These are phyloP conservation scores for Hirundichthys speculiger DNA, from an alignment of 2,113 vertebrate genomes.

Conservation along the genomic window DNA sequence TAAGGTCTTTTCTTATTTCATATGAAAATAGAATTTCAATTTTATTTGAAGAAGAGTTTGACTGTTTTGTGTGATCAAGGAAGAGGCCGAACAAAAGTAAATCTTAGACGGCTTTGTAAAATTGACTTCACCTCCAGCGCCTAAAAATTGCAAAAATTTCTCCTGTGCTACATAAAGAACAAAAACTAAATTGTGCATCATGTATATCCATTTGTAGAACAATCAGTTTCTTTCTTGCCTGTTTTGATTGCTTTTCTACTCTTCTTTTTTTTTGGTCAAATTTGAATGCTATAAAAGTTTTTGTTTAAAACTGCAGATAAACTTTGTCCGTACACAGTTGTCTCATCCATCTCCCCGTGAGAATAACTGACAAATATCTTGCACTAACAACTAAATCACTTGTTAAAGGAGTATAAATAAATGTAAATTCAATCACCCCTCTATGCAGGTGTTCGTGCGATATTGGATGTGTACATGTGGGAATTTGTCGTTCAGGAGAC, in stretches of 20 bases:
- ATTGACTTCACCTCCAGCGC: too few species aligned
- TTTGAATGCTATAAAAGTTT: neutral
- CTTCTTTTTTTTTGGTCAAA: neutral
- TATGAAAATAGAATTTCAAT: neutral
- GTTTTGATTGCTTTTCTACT: neutral
- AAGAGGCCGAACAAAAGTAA: neutral
- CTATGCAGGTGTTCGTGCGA: conserved; percentile 56
- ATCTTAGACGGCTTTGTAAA: neutral
- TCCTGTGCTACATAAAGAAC: neutral
- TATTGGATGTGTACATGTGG: conserved; percentile 58
- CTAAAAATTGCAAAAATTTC: too few species aligned
- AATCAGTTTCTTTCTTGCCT: too few species aligned
- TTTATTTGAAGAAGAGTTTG: neutral
- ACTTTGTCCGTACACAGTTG: conserved; percentile 6
- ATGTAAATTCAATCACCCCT: conserved; percentile 69
- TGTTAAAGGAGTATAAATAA: conserved; percentile 66
- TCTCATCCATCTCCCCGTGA: conserved; percentile 9
- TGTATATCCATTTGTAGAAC: too few species aligned
- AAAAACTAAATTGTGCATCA: neutral
- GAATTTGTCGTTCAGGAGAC: conserved; percentile 77
- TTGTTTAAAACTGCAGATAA: conserved; percentile 5
- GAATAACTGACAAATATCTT: conserved; percentile 44
- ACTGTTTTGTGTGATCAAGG: neutral
- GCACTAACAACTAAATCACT: conserved; percentile 60
- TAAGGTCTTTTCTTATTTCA: conserved; percentile 1